Conservation (phyloP, 2,888 invertebrate genomes). For the Synergus laeviventris region DNA sequence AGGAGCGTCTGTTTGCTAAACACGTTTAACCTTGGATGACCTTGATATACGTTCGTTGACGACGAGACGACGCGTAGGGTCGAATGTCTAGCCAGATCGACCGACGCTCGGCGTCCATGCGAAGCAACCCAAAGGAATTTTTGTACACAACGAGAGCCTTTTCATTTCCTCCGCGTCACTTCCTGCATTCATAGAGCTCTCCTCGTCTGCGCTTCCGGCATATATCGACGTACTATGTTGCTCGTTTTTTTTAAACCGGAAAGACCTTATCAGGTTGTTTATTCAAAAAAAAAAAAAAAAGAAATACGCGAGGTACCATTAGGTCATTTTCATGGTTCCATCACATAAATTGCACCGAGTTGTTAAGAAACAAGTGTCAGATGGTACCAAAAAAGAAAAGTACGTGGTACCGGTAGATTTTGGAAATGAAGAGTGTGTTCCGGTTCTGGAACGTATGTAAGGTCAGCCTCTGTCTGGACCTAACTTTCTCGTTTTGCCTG, state of each 20-base stretch:
- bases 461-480: constrained; percentile 71
- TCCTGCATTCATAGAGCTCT: constrained; percentile 18
- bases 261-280: not conserved
- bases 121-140: constrained; percentile 40
- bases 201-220: constrained; percentile 40
- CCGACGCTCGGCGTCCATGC: constrained; percentile 59
- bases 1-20: constrained; percentile 39
- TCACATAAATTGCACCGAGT: not conserved
- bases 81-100: constrained; percentile 78
- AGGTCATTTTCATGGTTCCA: not conserved
- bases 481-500: constrained; percentile 63
- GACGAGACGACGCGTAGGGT: constrained; percentile 48
- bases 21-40: constrained; percentile 52
- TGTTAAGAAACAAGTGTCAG: not conserved
- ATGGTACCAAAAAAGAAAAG: constrained; percentile 42
- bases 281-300: not conserved
- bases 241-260: constrained; percentile 33
- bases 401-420: not conserved
- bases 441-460: constrained; percentile 67
- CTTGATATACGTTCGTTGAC: constrained; percentile 34
- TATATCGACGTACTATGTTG: constrained; percentile 28
- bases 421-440: constrained; percentile 47
- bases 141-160: constrained; percentile 37
- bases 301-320: not conserved
- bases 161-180: constrained; percentile 46